Percentiles rank a stretch among this genome's conserved stretches.
Evolutionary conservation across 64 coral and sea anemone genomes (phyloP).

Genomic region (Anthopleura sola): DNA sequence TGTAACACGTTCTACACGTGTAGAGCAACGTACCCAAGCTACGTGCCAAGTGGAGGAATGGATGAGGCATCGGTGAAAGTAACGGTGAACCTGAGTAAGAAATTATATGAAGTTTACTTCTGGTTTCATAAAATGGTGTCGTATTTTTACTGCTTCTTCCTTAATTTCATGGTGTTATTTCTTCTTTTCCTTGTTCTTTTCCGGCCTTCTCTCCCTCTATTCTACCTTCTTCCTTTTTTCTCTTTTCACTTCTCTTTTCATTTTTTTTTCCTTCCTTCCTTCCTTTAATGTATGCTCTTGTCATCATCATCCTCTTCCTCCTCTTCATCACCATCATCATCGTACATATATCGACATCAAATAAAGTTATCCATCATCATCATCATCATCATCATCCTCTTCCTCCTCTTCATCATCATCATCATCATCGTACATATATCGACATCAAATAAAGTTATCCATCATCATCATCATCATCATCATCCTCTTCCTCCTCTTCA

Average conservation of each 20-base stretch:
- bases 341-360: no score
- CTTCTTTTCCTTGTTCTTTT: not conserved
- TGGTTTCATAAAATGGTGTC: not conserved
- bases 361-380: no score
- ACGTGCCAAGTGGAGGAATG: not conserved
- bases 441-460: no score
- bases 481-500: no score
- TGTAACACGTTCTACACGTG: conserved; percentile 1
- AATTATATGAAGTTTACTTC: not conserved
- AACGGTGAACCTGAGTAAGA: not conserved
- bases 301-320: no score
- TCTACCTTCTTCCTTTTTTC: not conserved
- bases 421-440: not conserved
- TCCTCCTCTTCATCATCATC: no score
- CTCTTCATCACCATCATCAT: no score
- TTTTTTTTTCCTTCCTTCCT: not conserved
- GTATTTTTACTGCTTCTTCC: not conserved
- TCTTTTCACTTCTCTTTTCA: not conserved
- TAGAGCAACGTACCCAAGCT: not conserved
- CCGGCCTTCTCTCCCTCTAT: not conserved
- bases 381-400: no score
- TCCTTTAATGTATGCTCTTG: no score
- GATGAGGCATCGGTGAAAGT: not conserved
- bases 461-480: no score
- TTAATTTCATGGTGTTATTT: not conserved